Base-by-base conservation (phyloP, 2,888 invertebrate species). In the Drosophila subquinaria region DNA sequence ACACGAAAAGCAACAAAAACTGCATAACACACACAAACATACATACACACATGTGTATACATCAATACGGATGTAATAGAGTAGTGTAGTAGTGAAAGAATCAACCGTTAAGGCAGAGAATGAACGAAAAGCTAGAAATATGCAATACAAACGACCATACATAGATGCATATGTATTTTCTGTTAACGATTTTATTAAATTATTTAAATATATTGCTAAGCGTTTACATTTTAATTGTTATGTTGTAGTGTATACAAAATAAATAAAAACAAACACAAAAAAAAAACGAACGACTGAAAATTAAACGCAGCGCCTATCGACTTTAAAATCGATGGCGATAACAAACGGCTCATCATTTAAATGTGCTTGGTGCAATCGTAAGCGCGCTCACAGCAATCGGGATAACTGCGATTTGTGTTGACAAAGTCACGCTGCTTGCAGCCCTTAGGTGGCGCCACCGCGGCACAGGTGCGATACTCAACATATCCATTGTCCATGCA, bases 341-440 rank as follows among this genome's bases (percentile, higher is more conserved):
- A 20, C 38, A 15, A 35, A 11, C 15, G n/a, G 6, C 10, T 15
- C 8, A 13, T 4, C 11, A 3, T 33, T 63, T 77, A 91, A 69
- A 91, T 84, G 27, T 66, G 76, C 62, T 79, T 79, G 30, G 4
- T 78, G 62, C 91, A 91, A 30, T 91, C 91, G 66, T 90, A 85
- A 27, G 50, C 5, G 13, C 91, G 91, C 61, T 92, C 90, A 62
- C 91, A 91, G 73, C 91, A 91, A 0, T 59, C 81, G 4, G 91
- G 91, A 67, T 59, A 91, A 1, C 17, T 10, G 33, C 90, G 91
- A 20, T 92, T 81, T n/a, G 64, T 81, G 73, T 92, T 81, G 42
- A 85, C 83, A 69, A 92, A 91, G 57, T 91, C 90, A 23, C 91
- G 92, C 69, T 65, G 69, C 74, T 89, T 91, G 78, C 91, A 91